phyloP scores from a whole-genome alignment of 2,113 vertebrate species.

The Asarcornis scutulata region DNA sequence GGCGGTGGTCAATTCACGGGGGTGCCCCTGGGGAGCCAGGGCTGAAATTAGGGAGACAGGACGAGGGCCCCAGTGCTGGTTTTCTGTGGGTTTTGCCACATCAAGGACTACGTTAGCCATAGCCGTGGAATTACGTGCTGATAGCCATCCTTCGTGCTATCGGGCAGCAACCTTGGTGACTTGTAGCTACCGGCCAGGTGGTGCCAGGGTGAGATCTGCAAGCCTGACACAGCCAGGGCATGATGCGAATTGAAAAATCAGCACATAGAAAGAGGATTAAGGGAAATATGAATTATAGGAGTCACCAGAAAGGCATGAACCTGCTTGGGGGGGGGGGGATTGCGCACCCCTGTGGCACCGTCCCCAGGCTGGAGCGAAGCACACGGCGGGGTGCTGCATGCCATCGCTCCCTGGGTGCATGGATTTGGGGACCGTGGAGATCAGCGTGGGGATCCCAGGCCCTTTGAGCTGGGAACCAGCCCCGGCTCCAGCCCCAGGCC shows the following conservation, averaged over 20 bases:
- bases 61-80: not conserved
- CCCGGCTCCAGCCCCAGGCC: not conserved
- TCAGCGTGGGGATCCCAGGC: not conserved
- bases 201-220: not conserved
- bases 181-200: too few species aligned
- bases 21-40: not conserved
- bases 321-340: not conserved
- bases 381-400: not conserved
- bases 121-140: not conserved
- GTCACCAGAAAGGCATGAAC: not conserved
- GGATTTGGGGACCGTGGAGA: fast-evolving
- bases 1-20: not conserved
- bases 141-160: too few species aligned
- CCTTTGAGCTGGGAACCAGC: not conserved
- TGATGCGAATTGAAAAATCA: not conserved
- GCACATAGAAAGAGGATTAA: not conserved
- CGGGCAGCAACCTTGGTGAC: too few species aligned
- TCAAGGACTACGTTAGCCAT: not conserved
- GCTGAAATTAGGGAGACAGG: not conserved
- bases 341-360: not conserved
- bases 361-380: not conserved
- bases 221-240: not conserved
- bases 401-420: fast-evolving
- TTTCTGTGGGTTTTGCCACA: not conserved
- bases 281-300: not conserved